phyloP scores from a whole-genome alignment of 1,140 invertebrate genomes.

The Temnothorax curvispinosus region DNA sequence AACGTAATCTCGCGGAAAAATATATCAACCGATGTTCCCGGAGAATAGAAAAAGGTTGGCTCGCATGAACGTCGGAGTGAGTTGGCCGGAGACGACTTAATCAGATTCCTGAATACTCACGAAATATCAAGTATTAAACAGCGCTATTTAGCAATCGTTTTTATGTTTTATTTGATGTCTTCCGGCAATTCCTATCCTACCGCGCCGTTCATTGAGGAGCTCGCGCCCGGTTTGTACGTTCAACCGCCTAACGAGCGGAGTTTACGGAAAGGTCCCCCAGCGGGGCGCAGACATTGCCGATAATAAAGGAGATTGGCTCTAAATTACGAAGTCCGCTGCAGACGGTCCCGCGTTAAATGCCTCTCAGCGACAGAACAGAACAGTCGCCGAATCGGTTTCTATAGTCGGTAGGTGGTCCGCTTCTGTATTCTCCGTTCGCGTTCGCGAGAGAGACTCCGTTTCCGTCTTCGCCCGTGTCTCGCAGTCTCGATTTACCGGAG shows the following conservation, averaged over 20 bases:
- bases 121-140: constrained; percentile 32
- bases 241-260: constrained; percentile 58
- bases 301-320: constrained; percentile 81
- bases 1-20: constrained; percentile 50
- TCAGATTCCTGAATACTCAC: constrained; percentile 29
- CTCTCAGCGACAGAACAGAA: constrained; percentile 77
- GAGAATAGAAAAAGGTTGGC: constrained; percentile 14
- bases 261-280: constrained; percentile 68
- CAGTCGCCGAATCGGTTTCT: constrained; percentile 74
- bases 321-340: constrained; percentile 81
- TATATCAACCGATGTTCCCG: neutral
- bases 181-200: constrained; percentile 2
- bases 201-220: neutral
- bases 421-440: constrained; percentile 62
- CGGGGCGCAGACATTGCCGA: constrained; percentile 73
- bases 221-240: constrained; percentile 18
- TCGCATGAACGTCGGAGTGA: neutral
- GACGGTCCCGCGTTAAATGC: constrained; percentile 76
- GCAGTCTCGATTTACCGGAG: constrained; percentile 15
- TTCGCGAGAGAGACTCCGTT: constrained; percentile 51
- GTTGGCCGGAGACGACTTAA: constrained; percentile 24
- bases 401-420: constrained; percentile 70
- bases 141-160: constrained; percentile 23
- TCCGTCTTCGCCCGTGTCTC: constrained; percentile 10
- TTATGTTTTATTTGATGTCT: constrained; percentile 14